These are phyloP conservation scores for Urocyon cinereoargenteus DNA, from an alignment of 2,797 vertebrate species.

Conservation along the genomic window DNA sequence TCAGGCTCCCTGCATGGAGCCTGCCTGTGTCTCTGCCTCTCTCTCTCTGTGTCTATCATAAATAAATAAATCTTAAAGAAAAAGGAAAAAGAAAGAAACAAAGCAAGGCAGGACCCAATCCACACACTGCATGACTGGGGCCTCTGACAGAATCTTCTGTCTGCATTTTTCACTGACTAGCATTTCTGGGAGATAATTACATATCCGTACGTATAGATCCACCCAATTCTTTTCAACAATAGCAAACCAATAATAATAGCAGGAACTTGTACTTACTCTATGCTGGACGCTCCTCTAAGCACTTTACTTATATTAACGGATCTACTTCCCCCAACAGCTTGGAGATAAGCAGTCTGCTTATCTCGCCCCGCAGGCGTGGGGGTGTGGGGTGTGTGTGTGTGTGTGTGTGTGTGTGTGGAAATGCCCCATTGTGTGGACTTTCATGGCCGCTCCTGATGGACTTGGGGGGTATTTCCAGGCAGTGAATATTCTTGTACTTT, in stretches of 20 bases:
- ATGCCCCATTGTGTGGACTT: neutral
- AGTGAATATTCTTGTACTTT: neutral
- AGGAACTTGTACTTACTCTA: neutral
- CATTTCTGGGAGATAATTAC: slow-evolving; percentile 29
- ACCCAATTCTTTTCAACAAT: slow-evolving; percentile 6
- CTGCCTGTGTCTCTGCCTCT: too few relatives aligned
- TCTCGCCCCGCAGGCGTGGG: neutral
- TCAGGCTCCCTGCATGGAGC: too few relatives aligned
- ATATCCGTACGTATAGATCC: neutral
- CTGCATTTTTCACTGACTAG: neutral
- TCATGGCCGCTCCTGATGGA: neutral
- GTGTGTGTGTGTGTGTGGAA: neutral
- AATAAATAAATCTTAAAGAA: too few relatives aligned
- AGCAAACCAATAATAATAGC: neutral
- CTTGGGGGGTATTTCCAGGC: neutral
- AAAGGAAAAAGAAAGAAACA: neutral
- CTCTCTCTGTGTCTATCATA: too few relatives aligned
- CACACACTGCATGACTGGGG: neutral
- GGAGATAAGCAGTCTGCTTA: neutral
- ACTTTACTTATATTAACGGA: neutral
- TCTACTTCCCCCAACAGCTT: neutral
- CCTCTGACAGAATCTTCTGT: neutral
- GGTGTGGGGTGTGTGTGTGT: too few relatives aligned
- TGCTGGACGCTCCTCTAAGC: neutral
- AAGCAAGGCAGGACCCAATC: neutral